phyloP scores from a whole-genome alignment of 2,113 vertebrate species.

The Cervus canadensis region DNA sequence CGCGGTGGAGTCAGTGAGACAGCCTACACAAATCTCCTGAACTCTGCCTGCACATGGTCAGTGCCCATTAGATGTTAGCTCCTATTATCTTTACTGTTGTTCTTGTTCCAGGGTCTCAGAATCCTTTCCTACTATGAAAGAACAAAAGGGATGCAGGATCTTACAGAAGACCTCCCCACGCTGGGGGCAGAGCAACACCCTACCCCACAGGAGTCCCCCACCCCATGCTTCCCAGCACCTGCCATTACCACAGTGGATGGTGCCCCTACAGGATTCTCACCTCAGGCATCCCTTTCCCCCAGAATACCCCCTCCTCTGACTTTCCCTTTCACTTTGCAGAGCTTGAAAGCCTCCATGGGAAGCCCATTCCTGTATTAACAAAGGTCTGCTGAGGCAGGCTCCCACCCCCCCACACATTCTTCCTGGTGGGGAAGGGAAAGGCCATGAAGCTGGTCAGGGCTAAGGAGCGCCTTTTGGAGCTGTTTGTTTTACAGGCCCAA shows the following conservation, averaged over 20 bases:
- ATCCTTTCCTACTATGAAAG: neutral
- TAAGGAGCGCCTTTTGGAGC: neutral
- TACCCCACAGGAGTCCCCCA: neutral
- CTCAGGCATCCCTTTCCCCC: neutral
- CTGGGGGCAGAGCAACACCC: neutral
- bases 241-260: neutral
- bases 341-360: neutral
- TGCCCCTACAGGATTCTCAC: neutral
- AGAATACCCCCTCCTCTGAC: neutral
- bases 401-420: neutral
- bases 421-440: neutral
- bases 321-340: neutral
- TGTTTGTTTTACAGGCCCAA: neutral
- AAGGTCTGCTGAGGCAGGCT: neutral
- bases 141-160: neutral
- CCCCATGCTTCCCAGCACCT: too few species aligned
- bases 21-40: neutral
- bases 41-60: neutral
- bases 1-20: neutral
- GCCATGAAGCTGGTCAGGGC: neutral
- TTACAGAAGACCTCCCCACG: neutral
- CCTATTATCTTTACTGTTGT: neutral
- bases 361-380: neutral
- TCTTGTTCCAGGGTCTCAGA: neutral
- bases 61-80: neutral